These are phyloP conservation scores for Drosophila meridionalis DNA, from an alignment of 2,888 invertebrate genomes.

Conservation along the genomic window DNA sequence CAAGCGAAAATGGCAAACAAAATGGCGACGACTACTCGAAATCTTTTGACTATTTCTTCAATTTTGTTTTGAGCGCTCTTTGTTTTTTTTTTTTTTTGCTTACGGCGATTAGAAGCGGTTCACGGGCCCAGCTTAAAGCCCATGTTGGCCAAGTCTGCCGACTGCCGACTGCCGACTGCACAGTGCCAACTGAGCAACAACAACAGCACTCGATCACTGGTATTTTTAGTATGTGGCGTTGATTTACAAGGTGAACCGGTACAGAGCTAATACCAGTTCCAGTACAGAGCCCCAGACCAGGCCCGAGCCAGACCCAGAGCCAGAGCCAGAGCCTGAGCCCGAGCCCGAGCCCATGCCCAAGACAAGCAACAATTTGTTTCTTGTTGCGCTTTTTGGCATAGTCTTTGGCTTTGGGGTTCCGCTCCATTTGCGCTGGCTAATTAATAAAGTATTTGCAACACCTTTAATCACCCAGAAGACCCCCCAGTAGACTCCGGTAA, in stretches of 20 bases:
- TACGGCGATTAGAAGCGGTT: conserved; percentile 53
- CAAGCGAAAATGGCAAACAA: conserved; percentile 20
- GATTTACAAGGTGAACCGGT: conserved; percentile 78
- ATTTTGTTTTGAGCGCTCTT: conserved; percentile 2
- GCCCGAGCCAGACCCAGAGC: conserved; percentile 8
- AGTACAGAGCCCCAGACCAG: conserved; percentile 28
- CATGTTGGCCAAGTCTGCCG: conserved; percentile 60
- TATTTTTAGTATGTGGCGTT: conserved; percentile 76
- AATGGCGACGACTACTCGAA: conserved; percentile 44
- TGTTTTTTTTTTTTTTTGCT: not conserved
- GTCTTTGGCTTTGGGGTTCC: conserved; percentile 26
- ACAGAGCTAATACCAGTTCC: conserved; percentile 73
- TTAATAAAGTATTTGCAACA: conserved; percentile 37
- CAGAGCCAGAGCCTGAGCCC: conserved; percentile 4
- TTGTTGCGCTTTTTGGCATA: conserved; percentile 26
- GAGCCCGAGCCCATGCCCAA: conserved; percentile 10
- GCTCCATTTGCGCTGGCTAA: conserved; percentile 32
- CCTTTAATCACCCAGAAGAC: conserved; percentile 7
- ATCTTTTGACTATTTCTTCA: conserved; percentile 23
- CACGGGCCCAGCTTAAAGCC: conserved; percentile 44
- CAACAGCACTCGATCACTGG: conserved; percentile 61
- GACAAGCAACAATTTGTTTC: conserved; percentile 3
- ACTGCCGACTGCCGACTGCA: conserved; percentile 40
- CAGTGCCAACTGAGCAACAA: conserved; percentile 39
- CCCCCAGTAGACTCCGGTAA: not conserved